Base-by-base conservation (phyloP, 2,888 invertebrate species). In the Dromius quadrimaculatus region DNA sequence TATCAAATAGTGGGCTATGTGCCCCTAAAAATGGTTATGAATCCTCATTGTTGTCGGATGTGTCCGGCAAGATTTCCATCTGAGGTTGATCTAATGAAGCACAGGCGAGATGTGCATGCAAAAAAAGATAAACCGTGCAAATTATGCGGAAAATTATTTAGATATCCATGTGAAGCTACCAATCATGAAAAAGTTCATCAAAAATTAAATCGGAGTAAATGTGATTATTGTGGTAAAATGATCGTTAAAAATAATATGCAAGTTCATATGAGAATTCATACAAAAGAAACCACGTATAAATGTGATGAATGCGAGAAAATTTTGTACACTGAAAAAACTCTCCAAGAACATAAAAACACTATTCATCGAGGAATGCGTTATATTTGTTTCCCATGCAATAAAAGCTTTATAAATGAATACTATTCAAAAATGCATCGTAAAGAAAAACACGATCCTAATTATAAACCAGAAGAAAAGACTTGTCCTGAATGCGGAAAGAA, bases 101-200 rank as follows among this genome's bases (percentile, higher is more conserved):
- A 71, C 28, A 22, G 23, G 11, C 22, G 15, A 19, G 32, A 11
- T 11, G 11, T 20, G 8, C 6, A 15, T 20, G 19, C 13, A 15
- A 28, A n/a, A n/a, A n/a, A n/a, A 13, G 22, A 45, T 9, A 34
- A 6, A 63, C 41, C 84, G 71, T 85, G 85, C 63, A 76, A 80
- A 0, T 83, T 82, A 45, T 85, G 85, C 59, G 83, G 81, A 0
- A 84, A 84, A 72, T 74, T 83, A 0, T 85, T 85, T 41, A 83
- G 82, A 0, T 74, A 83, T 0, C 83, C 84, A 36, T 83, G 83
- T 0, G 84, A 84, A 59, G 83, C 84, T 82, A 78, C 82, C 0
- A 83, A 83, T 65, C 85, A 85, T 65, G 76, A 84, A 41, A 75
- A 83, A 84, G 84, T 75, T 84, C 84, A 62, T 84, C 83, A 23